Evolutionary conservation across 2,113 vertebrate genomes (phyloP).

Genomic region (Dunckerocampus dactyliophorus): DNA sequence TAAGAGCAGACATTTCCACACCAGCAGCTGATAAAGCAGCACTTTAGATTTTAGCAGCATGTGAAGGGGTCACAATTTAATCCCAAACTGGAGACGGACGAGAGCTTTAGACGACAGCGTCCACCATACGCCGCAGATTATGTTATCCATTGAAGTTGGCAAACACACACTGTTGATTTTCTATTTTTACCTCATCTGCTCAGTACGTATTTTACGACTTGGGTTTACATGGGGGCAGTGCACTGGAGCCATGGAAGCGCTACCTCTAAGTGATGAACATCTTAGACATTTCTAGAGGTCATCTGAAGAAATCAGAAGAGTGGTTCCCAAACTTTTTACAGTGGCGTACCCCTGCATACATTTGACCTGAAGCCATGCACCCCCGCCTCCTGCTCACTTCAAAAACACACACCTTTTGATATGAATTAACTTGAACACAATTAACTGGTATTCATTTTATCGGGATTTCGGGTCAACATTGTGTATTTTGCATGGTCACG

Average conservation of each 20-base stretch:
- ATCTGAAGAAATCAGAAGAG: no score
- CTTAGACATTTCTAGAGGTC: slow-evolving; percentile 1
- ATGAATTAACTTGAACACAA: no score
- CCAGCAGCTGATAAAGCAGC: not conserved
- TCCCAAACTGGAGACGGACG: not conserved
- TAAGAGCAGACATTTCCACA: slow-evolving; percentile 66
- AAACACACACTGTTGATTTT: slow-evolving; percentile 9
- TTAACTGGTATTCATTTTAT: no score
- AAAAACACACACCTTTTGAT: no score
- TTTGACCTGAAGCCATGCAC: no score
- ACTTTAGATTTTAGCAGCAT: slow-evolving; percentile 2
- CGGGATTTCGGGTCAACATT: no score
- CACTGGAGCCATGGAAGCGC: not conserved
- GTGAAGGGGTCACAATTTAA: not conserved
- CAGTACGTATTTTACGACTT: not conserved
- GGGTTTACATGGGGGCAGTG: not conserved
- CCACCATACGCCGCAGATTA: slow-evolving; percentile 26
- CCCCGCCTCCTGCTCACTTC: no score
- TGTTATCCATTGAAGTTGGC: slow-evolving; percentile 7
- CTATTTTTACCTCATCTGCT: slow-evolving; percentile 3
- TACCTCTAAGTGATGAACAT: not conserved
- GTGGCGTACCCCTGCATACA: no score
- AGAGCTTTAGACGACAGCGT: slow-evolving; percentile 17
- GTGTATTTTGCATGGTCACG: no score
- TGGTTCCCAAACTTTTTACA: no score